Percentiles rank a stretch among this genome's conserved stretches.
phyloP scores from a whole-genome alignment of 2,113 vertebrate genomes.

The Heteronetta atricapilla region DNA sequence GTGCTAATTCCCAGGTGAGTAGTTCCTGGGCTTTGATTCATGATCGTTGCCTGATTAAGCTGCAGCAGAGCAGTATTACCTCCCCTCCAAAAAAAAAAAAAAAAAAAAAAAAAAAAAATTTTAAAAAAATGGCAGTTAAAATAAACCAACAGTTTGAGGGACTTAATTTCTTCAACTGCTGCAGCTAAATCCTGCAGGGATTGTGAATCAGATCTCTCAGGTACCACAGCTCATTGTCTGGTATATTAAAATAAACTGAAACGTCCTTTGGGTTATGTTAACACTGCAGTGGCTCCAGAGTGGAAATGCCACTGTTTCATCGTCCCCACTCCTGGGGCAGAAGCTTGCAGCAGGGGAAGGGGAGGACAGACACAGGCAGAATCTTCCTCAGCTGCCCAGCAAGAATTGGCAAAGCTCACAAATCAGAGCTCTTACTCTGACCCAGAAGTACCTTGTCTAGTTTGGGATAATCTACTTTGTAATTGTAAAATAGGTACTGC shows the following conservation, averaged over 20 bases:
- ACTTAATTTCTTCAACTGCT: neutral
- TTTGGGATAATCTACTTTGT: neutral
- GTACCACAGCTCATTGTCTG: neutral
- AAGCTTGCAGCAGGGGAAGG: neutral
- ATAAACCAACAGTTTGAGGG: neutral
- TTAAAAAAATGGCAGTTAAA: neutral
- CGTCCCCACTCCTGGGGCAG: neutral
- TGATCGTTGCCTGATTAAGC: neutral
- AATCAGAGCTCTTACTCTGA: neutral
- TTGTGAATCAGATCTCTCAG: neutral
- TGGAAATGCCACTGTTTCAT: neutral
- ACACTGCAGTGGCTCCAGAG: neutral
- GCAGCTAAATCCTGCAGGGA: neutral
- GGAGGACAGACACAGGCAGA: rapidly evolving
- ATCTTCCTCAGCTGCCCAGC: neutral
- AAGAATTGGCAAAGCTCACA: neutral
- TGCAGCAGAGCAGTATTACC: neutral
- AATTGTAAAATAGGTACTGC: neutral
- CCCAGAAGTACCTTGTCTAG: neutral
- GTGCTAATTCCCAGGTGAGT: neutral
- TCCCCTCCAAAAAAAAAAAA: too few species aligned
- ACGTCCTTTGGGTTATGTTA: neutral
- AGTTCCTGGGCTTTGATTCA: neutral
- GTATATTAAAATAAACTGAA: neutral
- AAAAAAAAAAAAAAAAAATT: too few species aligned